phyloP scores from a whole-genome alignment of 2,113 vertebrate species.

The Xiphophorus hellerii region DNA sequence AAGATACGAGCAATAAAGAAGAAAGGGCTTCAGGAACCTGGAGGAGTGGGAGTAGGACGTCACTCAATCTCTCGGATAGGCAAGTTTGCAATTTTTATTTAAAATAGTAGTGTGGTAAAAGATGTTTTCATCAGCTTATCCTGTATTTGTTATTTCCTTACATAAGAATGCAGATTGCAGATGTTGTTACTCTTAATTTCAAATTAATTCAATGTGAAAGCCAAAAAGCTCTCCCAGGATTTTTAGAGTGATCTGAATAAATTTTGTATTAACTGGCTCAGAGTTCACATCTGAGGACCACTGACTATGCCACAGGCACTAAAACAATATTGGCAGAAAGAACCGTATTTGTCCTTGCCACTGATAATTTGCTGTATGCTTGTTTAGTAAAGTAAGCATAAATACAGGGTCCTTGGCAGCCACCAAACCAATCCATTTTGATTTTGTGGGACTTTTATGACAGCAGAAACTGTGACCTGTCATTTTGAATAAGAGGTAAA shows the following conservation, averaged over 20 bases:
- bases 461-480: conserved; percentile 18
- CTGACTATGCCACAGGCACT: neutral
- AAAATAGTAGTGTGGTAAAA: neutral
- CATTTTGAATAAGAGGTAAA: conserved; percentile 27
- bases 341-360: neutral
- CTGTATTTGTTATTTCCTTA: neutral
- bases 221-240: too few species aligned
- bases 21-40: conserved; percentile 75
- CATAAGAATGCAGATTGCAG: neutral
- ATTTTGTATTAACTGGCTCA: too few species aligned
- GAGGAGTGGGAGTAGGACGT: conserved; percentile 75
- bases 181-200: neutral
- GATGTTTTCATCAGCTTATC: neutral
- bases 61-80: conserved; percentile 75
- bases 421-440: neutral
- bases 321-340: neutral
- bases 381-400: conserved; percentile 16
- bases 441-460: conserved; percentile 14
- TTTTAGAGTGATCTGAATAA: too few species aligned
- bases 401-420: conserved; percentile 8
- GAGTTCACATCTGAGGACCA: neutral
- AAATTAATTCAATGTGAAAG: neutral
- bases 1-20: conserved; percentile 59
- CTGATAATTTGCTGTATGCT: neutral
- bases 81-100: conserved; percentile 6